These are phyloP conservation scores for Cervus canadensis DNA, from an alignment of 2,113 vertebrate genomes.

Conservation along the genomic window DNA sequence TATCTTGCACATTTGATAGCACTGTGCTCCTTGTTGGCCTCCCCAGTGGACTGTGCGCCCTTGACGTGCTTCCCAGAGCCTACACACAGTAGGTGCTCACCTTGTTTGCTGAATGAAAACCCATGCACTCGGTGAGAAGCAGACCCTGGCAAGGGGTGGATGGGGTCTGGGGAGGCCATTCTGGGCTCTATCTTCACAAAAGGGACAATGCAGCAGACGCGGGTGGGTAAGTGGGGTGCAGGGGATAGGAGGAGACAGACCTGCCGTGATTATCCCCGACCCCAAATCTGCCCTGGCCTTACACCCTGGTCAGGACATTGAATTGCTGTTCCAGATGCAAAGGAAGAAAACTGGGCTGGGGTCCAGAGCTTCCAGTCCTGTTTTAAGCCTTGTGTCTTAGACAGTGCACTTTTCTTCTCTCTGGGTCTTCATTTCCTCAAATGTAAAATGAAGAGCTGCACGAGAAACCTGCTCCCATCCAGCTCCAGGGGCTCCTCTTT, in stretches of 20 bases:
- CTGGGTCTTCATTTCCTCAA: background rate
- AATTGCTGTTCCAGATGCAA: background rate
- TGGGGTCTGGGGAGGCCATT: background rate
- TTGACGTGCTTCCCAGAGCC: background rate
- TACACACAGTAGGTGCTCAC: background rate
- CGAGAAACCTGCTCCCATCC: background rate
- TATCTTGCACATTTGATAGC: background rate
- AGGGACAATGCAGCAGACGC: background rate
- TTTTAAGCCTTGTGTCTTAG: background rate
- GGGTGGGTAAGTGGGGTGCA: too few relatives aligned
- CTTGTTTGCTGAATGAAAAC: background rate
- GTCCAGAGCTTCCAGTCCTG: background rate
- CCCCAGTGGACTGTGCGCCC: background rate
- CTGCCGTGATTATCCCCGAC: background rate
- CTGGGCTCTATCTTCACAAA: background rate
- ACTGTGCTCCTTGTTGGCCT: too few relatives aligned
- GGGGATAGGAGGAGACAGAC: background rate
- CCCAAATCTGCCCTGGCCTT: background rate
- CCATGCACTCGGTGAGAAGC: background rate
- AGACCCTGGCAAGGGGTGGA: background rate
- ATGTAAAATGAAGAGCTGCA: background rate
- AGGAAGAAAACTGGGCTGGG: background rate
- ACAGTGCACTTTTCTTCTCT: background rate
- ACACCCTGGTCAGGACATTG: background rate
- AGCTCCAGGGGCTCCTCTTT: background rate